Percentiles rank a stretch among this genome's conserved stretches.
Evolutionary conservation across 2,797 vertebrate species (phyloP).

Genomic region (Vespertilio murinus): DNA sequence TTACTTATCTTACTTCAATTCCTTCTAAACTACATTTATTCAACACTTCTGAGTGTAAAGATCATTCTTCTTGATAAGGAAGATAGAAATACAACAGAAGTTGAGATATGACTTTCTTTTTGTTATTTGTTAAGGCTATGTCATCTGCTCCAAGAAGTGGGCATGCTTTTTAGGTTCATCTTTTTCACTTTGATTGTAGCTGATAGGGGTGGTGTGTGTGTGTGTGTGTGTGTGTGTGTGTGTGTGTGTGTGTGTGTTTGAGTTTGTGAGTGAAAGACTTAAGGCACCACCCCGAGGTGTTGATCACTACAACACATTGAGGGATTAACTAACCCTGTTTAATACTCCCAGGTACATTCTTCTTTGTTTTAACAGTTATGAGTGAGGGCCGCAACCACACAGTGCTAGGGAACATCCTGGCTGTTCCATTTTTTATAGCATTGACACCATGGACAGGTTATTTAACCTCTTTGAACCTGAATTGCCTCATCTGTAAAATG

Average conservation of each 20-base stretch:
- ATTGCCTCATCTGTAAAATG: not conserved
- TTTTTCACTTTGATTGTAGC: constrained; percentile 57
- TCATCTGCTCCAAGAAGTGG: constrained; percentile 41
- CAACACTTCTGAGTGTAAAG: constrained; percentile 59
- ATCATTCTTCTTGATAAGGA: constrained; percentile 68
- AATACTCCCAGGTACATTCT: not conserved
- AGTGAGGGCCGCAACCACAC: not conserved
- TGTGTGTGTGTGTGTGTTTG: not conserved
- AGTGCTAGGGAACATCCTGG: not conserved
- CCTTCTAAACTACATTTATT: constrained; percentile 72
- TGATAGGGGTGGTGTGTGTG: constrained; percentile 4
- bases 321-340: not conserved
- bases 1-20: constrained; percentile 70
- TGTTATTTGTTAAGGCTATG: constrained; percentile 55
- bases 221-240: not conserved
- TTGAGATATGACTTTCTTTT: constrained; percentile 65
- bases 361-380: not conserved
- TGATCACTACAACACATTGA: not conserved
- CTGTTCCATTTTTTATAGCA: not conserved
- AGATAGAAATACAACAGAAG: constrained; percentile 68
- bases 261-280: constrained; percentile 14
- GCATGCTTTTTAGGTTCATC: constrained; percentile 41
- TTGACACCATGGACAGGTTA: not conserved
- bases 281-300: too few species aligned
- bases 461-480: not conserved